phyloP scores from a whole-genome alignment of 2,797 vertebrate genomes.

The Lithobates sylvaticus region DNA sequence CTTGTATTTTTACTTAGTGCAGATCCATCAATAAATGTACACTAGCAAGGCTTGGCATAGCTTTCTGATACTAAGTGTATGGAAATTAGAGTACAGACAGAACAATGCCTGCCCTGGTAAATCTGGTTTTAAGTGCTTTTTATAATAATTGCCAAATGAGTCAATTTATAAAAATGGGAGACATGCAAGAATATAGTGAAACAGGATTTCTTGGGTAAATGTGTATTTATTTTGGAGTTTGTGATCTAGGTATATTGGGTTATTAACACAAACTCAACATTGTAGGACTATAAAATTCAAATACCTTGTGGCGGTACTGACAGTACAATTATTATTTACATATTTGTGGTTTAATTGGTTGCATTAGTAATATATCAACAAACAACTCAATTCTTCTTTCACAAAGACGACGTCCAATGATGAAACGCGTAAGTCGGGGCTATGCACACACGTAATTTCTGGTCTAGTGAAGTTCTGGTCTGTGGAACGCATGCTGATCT shows the following conservation, averaged over 20 bases:
- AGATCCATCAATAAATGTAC: not conserved
- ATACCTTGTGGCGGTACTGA: not conserved
- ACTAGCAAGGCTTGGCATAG: not conserved
- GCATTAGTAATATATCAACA: no score
- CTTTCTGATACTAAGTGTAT: not conserved
- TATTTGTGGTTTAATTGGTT: no score
- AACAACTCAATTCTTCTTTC: no score
- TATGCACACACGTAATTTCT: no score
- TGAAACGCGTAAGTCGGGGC: no score
- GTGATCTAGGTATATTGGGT: not conserved
- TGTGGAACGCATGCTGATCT: no score
- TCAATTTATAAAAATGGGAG: not conserved
- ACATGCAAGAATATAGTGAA: not conserved
- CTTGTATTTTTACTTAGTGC: not conserved
- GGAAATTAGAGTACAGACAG: not conserved
- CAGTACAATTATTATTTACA: no score
- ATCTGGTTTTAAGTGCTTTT: not conserved
- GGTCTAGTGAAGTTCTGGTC: no score
- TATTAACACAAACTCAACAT: not conserved
- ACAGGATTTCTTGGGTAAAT: not conserved
- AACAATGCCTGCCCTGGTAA: not conserved
- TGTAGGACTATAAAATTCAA: not conserved
- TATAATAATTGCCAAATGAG: not conserved
- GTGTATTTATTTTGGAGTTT: not conserved
- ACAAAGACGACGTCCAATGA: no score